These are phyloP conservation scores for Rhopalosiphum maidis DNA, from an alignment of 1,140 invertebrate species.

Conservation along the genomic window DNA sequence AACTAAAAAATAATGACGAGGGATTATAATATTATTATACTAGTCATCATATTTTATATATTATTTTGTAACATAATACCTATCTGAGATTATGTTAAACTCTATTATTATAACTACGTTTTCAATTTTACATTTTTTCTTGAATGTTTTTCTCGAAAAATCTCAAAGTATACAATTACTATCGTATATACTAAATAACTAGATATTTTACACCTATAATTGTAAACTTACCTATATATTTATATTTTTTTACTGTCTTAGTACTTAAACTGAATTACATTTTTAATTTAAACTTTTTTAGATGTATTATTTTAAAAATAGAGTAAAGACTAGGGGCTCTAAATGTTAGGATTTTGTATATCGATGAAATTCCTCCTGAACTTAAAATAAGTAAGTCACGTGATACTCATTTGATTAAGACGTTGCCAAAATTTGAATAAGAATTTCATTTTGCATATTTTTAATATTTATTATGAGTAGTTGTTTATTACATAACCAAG, in stretches of 20 bases:
- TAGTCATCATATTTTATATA: not conserved
- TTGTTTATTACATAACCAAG: not conserved
- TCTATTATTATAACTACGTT: not conserved
- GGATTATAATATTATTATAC: not conserved
- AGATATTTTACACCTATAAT: not conserved
- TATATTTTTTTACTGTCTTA: too few species aligned
- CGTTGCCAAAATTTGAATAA: not conserved
- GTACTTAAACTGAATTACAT: too few species aligned
- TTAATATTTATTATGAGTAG: too few species aligned
- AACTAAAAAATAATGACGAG: not conserved
- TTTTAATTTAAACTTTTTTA: too few species aligned
- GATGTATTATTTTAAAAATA: too few species aligned
- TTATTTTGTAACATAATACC: not conserved
- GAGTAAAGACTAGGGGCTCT: too few species aligned
- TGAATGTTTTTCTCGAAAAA: not conserved
- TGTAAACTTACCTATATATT: not conserved
- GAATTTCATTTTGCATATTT: not conserved
- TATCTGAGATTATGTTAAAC: not conserved
- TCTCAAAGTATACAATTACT: not conserved
- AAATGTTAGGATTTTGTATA: not conserved
- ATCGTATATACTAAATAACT: too few species aligned
- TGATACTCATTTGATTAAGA: not conserved
- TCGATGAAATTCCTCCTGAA: not conserved
- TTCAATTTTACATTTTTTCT: not conserved
- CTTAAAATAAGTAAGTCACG: not conserved